These are phyloP conservation scores for Xiphias gladius DNA, from an alignment of 2,113 vertebrate genomes.

Conservation along the genomic window DNA sequence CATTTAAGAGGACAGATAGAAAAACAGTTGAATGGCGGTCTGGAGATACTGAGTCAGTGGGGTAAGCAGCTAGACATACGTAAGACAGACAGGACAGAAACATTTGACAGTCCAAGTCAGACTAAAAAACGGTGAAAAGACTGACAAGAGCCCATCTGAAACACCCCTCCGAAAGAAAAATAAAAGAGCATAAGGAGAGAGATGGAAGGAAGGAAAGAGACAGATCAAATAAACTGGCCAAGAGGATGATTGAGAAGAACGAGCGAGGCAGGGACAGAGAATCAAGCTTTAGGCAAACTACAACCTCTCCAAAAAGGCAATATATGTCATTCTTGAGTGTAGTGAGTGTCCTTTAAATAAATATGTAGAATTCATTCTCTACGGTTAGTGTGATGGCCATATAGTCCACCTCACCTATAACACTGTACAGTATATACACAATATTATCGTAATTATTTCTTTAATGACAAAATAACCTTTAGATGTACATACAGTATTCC, in stretches of 20 bases:
- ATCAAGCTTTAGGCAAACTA: conserved; percentile 69
- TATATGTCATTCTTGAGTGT: conserved; percentile 87
- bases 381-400: conserved; percentile 65
- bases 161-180: not conserved
- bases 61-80: not conserved
- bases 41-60: conserved; percentile 10
- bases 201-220: not conserved
- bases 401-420: conserved; percentile 74
- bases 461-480: conserved; percentile 85
- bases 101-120: conserved; percentile 7
- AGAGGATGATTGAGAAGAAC: conserved; percentile 32
- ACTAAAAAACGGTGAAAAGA: not conserved
- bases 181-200: not conserved
- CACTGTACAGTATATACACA: conserved; percentile 88
- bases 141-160: conserved; percentile 9
- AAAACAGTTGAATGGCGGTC: not conserved
- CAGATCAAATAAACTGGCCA: not conserved
- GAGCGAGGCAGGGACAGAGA: conserved; percentile 56
- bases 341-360: conserved; percentile 83
- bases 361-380: conserved; percentile 84
- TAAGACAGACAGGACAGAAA: not conserved
- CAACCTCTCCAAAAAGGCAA: conserved; percentile 85
- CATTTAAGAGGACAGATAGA: not conserved
- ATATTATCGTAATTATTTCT: conserved; percentile 74
- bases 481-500: conserved; percentile 80